These are phyloP conservation scores for Adoxophyes honmai DNA, from an alignment of 1,140 invertebrate species.

Conservation along the genomic window DNA sequence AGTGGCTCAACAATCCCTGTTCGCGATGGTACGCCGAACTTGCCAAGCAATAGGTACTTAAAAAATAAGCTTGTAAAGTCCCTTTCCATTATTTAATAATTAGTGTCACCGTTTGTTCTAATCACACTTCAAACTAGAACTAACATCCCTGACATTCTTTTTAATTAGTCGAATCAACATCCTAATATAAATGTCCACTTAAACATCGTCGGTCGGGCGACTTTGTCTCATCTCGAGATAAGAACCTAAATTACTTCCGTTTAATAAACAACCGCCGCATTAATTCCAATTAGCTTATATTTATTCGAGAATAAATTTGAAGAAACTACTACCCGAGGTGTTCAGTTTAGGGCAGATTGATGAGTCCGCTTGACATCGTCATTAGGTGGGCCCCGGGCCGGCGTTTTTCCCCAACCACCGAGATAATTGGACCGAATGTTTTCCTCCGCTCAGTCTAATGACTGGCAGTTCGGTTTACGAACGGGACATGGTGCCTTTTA, in stretches of 20 bases:
- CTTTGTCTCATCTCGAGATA: slow-evolving; percentile 5
- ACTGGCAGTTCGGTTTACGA: slow-evolving; percentile 66
- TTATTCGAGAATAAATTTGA: slow-evolving; percentile 5
- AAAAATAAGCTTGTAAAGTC: too few species aligned
- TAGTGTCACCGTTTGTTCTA: too few species aligned
- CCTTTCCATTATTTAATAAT: too few species aligned
- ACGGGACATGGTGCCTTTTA: slow-evolving; percentile 58
- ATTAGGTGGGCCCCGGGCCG: slow-evolving; percentile 45
- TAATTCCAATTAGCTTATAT: slow-evolving; percentile 1
- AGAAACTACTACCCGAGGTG: slow-evolving; percentile 23
- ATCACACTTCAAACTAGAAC: too few species aligned
- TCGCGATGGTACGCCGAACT: too few species aligned
- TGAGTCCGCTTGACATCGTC: slow-evolving; percentile 58
- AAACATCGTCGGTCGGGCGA: too few species aligned
- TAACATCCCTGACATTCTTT: too few species aligned
- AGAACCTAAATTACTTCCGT: neutral
- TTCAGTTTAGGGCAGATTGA: slow-evolving; percentile 55
- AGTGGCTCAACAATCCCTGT: too few species aligned
- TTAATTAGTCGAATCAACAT: too few species aligned
- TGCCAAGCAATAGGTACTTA: too few species aligned
- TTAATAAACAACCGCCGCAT: neutral
- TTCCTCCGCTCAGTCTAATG: slow-evolving; percentile 60
- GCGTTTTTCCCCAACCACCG: slow-evolving; percentile 41
- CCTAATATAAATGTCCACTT: slow-evolving; percentile 19
- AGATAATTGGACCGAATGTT: slow-evolving; percentile 63